Percentiles rank a stretch among this genome's conserved stretches.
Evolutionary conservation across 2,113 vertebrate genomes (phyloP).

Genomic region (Cygnus atratus): DNA sequence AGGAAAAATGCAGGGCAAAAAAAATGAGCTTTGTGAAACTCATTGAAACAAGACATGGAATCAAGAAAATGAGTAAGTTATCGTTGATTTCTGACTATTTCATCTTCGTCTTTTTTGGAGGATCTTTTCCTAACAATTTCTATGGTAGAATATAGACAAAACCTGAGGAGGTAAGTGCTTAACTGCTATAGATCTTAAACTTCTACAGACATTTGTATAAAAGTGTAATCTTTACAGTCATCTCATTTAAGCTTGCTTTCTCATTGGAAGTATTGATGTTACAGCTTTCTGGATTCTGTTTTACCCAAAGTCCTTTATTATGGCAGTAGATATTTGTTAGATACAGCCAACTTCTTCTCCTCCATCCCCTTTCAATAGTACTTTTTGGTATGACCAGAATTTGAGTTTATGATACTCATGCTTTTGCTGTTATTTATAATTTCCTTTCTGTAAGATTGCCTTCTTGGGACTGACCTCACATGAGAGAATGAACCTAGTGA

Average conservation of each 20-base stretch:
- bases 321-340: background rate
- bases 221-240: background rate
- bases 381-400: background rate
- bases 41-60: background rate
- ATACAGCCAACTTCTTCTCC: background rate
- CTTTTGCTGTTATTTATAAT: background rate
- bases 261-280: background rate
- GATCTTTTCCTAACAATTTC: background rate
- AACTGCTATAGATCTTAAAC: background rate
- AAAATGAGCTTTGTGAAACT: background rate
- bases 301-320: background rate
- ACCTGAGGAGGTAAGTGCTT: background rate
- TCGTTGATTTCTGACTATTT: background rate
- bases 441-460: constrained; percentile 74
- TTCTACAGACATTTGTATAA: background rate
- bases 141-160: background rate
- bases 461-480: constrained; percentile 90
- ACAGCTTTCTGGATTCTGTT: background rate
- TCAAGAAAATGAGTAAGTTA: background rate
- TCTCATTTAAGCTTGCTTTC: background rate
- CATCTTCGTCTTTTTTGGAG: background rate
- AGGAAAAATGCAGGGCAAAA: background rate
- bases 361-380: background rate
- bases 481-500: constrained; percentile 83
- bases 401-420: background rate